Percentiles rank a stretch among this genome's conserved stretches.
These are phyloP conservation scores for Siphonodentalium dalli DNA, from an alignment of 2,888 invertebrate species.

Conservation along the genomic window DNA sequence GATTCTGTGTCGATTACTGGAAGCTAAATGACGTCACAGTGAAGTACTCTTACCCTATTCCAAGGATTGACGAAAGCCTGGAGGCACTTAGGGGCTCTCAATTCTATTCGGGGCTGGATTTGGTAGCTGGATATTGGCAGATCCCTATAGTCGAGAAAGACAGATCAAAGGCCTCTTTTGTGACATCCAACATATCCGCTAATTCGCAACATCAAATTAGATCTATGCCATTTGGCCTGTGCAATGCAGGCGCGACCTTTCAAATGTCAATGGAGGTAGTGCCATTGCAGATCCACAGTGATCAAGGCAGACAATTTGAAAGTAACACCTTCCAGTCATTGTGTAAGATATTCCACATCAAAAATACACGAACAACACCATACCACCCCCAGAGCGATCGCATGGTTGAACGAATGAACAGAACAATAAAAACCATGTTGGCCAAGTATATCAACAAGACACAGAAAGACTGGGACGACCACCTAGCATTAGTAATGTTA, in stretches of 20 bases:
- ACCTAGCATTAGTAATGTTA: no score
- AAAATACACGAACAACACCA: no score
- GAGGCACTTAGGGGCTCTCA: not conserved
- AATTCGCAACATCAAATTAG: not conserved
- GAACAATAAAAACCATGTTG: no score
- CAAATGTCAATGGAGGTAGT: not conserved
- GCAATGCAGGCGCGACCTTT: not conserved
- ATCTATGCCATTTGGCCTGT: constrained; percentile 6
- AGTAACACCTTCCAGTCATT: no score
- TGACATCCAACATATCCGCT: not conserved
- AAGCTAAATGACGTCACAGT: not conserved
- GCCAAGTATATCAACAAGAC: no score
- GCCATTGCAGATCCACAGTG: no score
- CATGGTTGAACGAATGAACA: no score
- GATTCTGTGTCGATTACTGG: constrained; percentile 1
- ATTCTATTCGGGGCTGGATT: not conserved
- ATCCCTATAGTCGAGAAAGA: not conserved
- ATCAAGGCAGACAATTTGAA: no score
- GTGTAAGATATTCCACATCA: no score
- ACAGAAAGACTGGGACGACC: no score
- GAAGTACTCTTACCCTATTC: not conserved
- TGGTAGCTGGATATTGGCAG: constrained; percentile 1
- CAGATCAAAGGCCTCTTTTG: not conserved
- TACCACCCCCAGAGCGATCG: no score
- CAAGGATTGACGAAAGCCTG: no score